A percentile compares a stretch with the other conserved stretches of the same genome.
phyloP scores from a whole-genome alignment of 2,888 invertebrate species.

The Macrophya annulata region DNA sequence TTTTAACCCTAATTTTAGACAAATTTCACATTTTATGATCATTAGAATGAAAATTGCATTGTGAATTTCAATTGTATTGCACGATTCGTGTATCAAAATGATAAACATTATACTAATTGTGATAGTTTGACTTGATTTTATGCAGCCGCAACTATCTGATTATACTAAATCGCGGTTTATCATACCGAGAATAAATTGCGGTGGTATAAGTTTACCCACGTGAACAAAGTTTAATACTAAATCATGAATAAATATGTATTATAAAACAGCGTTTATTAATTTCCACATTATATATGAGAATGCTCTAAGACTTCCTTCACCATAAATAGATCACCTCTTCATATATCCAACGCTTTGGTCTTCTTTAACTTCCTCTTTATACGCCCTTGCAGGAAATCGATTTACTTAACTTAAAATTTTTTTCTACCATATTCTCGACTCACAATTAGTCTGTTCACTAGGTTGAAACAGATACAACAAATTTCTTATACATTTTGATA shows the following conservation, averaged over 20 bases:
- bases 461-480: neutral
- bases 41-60: neutral
- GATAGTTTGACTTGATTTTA: slow-evolving; percentile 19
- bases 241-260: neutral
- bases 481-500: neutral
- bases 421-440: slow-evolving; percentile 3
- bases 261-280: slow-evolving; percentile 2
- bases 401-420: too few species aligned
- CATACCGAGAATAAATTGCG: neutral
- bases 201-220: neutral
- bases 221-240: slow-evolving; percentile 10
- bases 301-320: neutral
- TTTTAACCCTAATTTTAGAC: neutral
- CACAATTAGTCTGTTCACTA: slow-evolving; percentile 34
- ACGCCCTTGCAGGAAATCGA: neutral
- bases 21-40: neutral
- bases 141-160: neutral
- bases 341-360: neutral
- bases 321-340: slow-evolving; percentile 3
- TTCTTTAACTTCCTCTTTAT: slow-evolving; percentile 8
- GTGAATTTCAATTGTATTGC: neutral
- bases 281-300: neutral
- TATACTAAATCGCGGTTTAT: slow-evolving; percentile 29
- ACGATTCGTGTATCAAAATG: neutral
- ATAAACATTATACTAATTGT: neutral